phyloP scores from a whole-genome alignment of 2,113 vertebrate genomes.

The Monopterus albus region DNA sequence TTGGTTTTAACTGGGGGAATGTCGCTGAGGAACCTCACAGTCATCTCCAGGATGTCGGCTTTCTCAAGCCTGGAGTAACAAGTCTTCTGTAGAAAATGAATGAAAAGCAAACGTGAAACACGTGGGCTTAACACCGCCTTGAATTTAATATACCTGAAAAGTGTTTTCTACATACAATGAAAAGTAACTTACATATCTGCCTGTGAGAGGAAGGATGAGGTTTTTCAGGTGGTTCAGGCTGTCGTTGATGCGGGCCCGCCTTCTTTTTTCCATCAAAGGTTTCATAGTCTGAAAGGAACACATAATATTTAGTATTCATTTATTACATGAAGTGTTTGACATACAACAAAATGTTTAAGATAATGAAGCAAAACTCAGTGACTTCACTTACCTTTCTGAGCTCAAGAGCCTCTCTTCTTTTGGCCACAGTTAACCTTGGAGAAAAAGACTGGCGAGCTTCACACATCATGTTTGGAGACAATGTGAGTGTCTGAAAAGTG shows the following conservation, averaged over 20 bases:
- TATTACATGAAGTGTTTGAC: not conserved
- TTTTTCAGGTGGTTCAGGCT: constrained; percentile 87
- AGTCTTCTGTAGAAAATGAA: constrained; percentile 76
- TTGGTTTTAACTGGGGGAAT: constrained; percentile 72
- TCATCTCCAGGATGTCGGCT: constrained; percentile 93
- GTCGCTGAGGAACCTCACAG: constrained; percentile 88
- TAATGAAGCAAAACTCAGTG: not conserved
- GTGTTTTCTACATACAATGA: not conserved
- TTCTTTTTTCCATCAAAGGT: constrained; percentile 86
- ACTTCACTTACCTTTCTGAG: constrained; percentile 81
- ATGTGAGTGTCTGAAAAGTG: constrained; percentile 24
- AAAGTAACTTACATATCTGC: constrained; percentile 84
- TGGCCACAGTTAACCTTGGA: constrained; percentile 74
- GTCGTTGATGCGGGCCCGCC: constrained; percentile 88
- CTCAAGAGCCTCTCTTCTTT: constrained; percentile 80
- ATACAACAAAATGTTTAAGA: not conserved
- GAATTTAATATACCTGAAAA: not conserved
- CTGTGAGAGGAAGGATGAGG: constrained; percentile 87
- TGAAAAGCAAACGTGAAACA: constrained; percentile 25
- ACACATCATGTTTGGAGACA: constrained; percentile 66
- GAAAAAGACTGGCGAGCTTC: constrained; percentile 41
- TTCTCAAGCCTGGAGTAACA: constrained; percentile 90
- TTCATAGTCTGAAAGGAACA: constrained; percentile 85
- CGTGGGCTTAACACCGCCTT: fast-evolving
- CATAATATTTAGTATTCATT: constrained; percentile 12